These are phyloP conservation scores for Micromussa lordhowensis DNA, from an alignment of 92 coral and sea anemone genomes.

Conservation along the genomic window DNA sequence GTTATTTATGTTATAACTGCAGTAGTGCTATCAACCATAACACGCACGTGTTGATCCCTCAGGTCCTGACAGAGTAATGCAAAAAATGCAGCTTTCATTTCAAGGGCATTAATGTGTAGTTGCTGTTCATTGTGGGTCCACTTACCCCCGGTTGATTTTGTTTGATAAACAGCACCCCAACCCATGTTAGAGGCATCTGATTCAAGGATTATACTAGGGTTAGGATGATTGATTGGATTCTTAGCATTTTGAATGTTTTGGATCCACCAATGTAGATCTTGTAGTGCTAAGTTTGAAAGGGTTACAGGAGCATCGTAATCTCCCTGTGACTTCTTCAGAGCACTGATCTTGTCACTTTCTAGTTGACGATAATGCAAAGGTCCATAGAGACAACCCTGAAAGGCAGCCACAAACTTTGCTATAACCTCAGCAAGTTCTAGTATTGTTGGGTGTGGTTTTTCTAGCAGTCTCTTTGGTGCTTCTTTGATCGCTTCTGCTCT, in stretches of 20 bases:
- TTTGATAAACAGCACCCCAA: too few species aligned
- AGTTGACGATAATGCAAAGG: too few species aligned
- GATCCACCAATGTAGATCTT: constrained; percentile 51
- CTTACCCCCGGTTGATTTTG: constrained; percentile 39
- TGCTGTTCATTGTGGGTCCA: constrained; percentile 48
- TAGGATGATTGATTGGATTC: constrained; percentile 21
- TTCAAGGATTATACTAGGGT: constrained; percentile 31
- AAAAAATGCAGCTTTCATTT: constrained; percentile 61
- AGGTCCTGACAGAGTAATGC: constrained; percentile 35
- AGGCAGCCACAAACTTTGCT: too few species aligned
- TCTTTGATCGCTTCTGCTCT: too few species aligned
- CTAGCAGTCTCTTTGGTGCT: too few species aligned
- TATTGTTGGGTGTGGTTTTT: too few species aligned
- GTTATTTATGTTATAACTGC: too few species aligned
- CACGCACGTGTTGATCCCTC: constrained; percentile 40
- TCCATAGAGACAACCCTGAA: too few species aligned
- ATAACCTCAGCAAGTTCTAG: too few species aligned
- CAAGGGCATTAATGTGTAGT: constrained; percentile 40
- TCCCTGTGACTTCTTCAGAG: constrained; percentile 30
- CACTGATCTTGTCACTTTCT: too few species aligned
- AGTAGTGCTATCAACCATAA: too few species aligned
- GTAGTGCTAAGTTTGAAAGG: constrained; percentile 28
- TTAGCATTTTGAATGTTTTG: constrained; percentile 42
- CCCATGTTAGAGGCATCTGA: constrained; percentile 53
- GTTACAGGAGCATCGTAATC: constrained; percentile 43